Base-by-base conservation (phyloP, 2,113 vertebrate genomes). In the Struthio camelus region DNA sequence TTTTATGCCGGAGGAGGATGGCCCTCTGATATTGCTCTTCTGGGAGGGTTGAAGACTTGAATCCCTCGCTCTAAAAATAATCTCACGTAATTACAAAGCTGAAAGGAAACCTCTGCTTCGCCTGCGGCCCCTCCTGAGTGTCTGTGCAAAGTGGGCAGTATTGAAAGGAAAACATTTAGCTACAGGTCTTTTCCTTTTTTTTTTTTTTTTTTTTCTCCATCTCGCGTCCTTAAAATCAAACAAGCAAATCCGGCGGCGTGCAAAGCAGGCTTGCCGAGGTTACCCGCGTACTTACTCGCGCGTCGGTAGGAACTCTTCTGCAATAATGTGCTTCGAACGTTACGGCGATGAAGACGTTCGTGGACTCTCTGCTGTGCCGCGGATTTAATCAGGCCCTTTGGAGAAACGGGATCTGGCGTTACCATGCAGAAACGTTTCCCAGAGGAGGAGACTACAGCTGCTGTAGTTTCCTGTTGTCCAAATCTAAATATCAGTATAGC, bases 301-400 rank as follows among this genome's bases (percentile, higher is more conserved):
- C 16, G 78, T 7, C 3, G 3, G 11, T 42, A 38, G 80, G 76
- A 70, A 11, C 10, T 44, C 73, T 61, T 22, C 30, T 59, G 12
- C 1, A 7, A 4, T 64, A 18, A 6, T 28, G 42, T 54, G 3
- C 27, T 17, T 34, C 13, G 7, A 0, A 0, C 2, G 6, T 50
- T 28, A 19, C 51, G 36, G 38, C 25, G 76, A 8, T 50, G 71
- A 22, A 72, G 46, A 27, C 1, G 1, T 71, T 54, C 1, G 2
- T 4, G 20, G 73, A 48, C 34, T 59, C 59, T 34, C 51, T 23
- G 72, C 69, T 34, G 11, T 19, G 13, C 14, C 5, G 0, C 14
- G 64, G 48, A n/a, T 87, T 58, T 23, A 36, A 53, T 56, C n/a
- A 15, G 66, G 71, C 30, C 17, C 17, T 59, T 59, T 16, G 6